phyloP scores from a whole-genome alignment of 2,113 vertebrate genomes.

The Peromyscus maniculatus region DNA sequence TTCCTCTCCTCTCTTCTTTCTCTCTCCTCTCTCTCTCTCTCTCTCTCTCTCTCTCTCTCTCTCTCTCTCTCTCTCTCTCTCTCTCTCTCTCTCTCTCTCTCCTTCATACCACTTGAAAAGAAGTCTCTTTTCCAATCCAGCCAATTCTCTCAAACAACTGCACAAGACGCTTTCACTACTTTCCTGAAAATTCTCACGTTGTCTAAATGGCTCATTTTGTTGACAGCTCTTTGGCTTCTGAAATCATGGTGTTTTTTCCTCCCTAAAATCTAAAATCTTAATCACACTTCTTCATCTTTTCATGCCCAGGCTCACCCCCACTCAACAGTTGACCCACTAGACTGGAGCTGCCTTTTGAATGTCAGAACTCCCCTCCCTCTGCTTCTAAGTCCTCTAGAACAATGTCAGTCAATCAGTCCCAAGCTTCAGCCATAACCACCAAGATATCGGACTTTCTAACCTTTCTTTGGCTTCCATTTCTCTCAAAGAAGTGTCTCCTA shows the following conservation, averaged over 20 bases:
- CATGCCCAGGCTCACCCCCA: background rate
- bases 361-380: background rate
- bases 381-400: background rate
- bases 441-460: conserved; percentile 46
- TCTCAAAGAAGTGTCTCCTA: conserved; percentile 45
- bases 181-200: conserved; percentile 62
- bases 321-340: conserved; percentile 22
- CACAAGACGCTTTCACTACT: background rate
- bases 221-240: conserved; percentile 60
- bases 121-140: conserved; percentile 2
- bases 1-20: too few relatives aligned
- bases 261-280: background rate
- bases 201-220: conserved; percentile 56
- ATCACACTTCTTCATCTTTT: conserved; percentile 21
- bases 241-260: background rate
- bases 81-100: background rate
- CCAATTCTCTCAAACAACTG: conserved; percentile 35
- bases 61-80: background rate
- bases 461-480: conserved; percentile 13
- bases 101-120: background rate
- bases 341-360: conserved; percentile 3
- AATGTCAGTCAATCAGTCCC: background rate
- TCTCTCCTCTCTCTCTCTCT: too few relatives aligned
- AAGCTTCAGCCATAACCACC: background rate
- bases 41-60: background rate